These are phyloP conservation scores for Mnemiopsis leidyi DNA, from an alignment of 37 sponge, comb jelly and placozoan genomes.

Conservation along the genomic window DNA sequence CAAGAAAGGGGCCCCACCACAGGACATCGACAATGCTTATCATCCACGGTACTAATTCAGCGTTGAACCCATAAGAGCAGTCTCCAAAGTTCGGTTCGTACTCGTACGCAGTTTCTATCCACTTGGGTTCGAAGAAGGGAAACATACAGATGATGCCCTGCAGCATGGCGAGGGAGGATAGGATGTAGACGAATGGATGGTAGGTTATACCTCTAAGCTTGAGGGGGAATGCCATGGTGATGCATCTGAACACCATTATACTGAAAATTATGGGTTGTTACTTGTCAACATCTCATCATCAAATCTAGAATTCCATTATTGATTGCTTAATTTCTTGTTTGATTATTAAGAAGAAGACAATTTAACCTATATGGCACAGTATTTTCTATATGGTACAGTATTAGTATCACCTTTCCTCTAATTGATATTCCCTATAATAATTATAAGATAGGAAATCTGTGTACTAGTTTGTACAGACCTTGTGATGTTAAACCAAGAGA, in stretches of 20 bases:
- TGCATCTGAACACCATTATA: constrained; percentile 24
- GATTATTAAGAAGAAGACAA: no score
- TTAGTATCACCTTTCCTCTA: no score
- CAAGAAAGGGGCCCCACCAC: constrained; percentile 43
- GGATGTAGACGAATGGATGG: neutral
- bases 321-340: no score
- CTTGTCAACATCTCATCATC: no score
- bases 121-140: neutral
- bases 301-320: no score
- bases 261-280: no score
- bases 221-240: neutral
- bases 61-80: neutral
- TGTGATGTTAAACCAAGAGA: constrained; percentile 36
- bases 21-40: neutral
- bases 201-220: neutral
- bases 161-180: neutral
- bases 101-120: neutral
- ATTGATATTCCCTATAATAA: no score
- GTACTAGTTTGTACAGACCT: no score
- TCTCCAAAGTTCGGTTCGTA: constrained; percentile 50
- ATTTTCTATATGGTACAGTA: no score
- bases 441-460: no score
- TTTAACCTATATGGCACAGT: no score
- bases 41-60: neutral
- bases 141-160: neutral